phyloP scores from a whole-genome alignment of 2,888 invertebrate species.

The Galerucella pusilla region DNA sequence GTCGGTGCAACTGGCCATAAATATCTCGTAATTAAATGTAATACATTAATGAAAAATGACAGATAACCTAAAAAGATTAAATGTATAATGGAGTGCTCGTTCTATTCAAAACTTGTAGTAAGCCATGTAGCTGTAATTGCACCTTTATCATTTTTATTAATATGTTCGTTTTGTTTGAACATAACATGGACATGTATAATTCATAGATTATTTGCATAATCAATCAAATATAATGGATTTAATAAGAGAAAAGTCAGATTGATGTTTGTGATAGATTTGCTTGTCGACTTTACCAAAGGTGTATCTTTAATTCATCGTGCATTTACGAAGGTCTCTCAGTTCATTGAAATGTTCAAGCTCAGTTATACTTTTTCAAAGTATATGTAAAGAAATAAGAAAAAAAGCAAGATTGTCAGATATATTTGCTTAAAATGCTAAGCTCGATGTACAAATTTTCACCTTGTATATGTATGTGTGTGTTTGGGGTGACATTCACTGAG shows the following conservation, averaged over 20 bases:
- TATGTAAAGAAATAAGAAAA: too few relatives aligned
- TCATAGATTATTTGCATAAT: constrained; percentile 2
- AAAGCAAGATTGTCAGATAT: too few relatives aligned
- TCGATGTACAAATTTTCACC: too few relatives aligned
- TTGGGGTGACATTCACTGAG: too few relatives aligned
- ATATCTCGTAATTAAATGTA: constrained; percentile 10
- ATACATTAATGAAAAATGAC: constrained; percentile 2
- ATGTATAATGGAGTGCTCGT: neutral
- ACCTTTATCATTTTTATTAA: constrained; percentile 13
- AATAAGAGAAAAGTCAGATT: neutral
- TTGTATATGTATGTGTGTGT: too few relatives aligned
- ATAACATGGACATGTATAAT: neutral
- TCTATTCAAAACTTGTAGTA: constrained; percentile 9
- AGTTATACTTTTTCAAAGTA: too few relatives aligned
- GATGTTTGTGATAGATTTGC: neutral
- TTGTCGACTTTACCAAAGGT: neutral
- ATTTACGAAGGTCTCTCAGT: too few relatives aligned
- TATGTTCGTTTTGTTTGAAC: constrained; percentile 5
- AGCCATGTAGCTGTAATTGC: constrained; percentile 3
- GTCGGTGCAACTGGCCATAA: too few relatives aligned
- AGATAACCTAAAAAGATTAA: constrained; percentile 17
- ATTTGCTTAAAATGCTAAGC: too few relatives aligned
- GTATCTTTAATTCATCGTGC: neutral
- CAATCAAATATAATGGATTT: constrained; percentile 1
- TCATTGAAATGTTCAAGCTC: too few relatives aligned